phyloP scores from a whole-genome alignment of 2,888 invertebrate genomes.

The Alcis repandata region DNA sequence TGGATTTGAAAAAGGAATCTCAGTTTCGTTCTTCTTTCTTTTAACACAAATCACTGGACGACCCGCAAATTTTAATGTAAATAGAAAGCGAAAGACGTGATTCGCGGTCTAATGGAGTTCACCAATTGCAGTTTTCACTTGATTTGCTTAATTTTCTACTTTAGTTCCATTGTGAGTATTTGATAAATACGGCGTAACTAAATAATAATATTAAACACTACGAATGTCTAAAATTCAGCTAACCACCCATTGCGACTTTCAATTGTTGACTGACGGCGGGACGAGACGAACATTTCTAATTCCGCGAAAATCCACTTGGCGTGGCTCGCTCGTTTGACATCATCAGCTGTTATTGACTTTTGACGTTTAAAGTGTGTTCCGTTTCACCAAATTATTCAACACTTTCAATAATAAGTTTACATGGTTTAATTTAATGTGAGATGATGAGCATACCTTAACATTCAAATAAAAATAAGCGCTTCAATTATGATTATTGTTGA shows the following conservation, averaged over 20 bases:
- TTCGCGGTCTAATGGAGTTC: conserved; percentile 47
- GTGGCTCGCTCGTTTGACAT: neutral
- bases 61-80: conserved; percentile 47
- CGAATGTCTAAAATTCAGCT: conserved; percentile 24
- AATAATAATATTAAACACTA: conserved; percentile 37
- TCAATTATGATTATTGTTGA: too few relatives aligned
- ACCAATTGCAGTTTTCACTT: conserved; percentile 50
- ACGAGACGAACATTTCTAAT: too few relatives aligned
- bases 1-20: neutral
- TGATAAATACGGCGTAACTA: conserved; percentile 50
- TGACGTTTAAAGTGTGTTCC: conserved; percentile 23
- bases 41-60: neutral
- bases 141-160: conserved; percentile 63
- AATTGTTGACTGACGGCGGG: conserved; percentile 57
- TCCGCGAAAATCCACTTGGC: conserved; percentile 8
- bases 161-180: conserved; percentile 73
- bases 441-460: too few relatives aligned
- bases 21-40: conserved; percentile 20
- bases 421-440: too few relatives aligned
- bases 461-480: too few relatives aligned
- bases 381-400: conserved; percentile 1
- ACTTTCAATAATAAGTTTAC: too few relatives aligned
- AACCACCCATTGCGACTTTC: conserved; percentile 62
- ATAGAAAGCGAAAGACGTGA: conserved; percentile 63
- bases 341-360: neutral